phyloP scores from a whole-genome alignment of 35 echinoderm and acorn worm genomes.

The Diadema setosum region DNA sequence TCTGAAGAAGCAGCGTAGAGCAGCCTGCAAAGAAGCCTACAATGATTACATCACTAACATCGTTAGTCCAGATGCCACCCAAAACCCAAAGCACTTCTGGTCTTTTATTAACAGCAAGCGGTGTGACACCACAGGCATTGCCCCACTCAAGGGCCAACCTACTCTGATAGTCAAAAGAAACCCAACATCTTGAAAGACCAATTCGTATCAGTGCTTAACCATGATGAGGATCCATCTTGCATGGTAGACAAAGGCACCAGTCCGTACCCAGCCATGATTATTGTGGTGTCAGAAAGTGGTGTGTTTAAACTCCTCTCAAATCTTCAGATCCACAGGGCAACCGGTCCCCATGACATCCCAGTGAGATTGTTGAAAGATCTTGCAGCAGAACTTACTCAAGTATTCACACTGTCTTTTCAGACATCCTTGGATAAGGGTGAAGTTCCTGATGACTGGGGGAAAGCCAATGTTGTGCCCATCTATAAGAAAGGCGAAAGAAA shows the following conservation, averaged over 20 bases:
- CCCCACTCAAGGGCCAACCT: background rate
- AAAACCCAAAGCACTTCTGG: constrained; percentile 14
- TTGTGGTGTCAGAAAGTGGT: background rate
- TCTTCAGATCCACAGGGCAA: background rate
- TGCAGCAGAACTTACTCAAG: no score
- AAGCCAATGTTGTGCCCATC: constrained; percentile 35
- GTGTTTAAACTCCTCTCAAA: background rate
- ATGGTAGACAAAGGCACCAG: background rate
- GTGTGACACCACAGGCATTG: background rate
- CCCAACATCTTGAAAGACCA: no score
- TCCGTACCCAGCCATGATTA: background rate
- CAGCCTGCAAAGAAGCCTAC: no score
- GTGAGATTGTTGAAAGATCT: no score
- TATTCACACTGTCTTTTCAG: background rate
- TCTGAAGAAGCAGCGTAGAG: no score
- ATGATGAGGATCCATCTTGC: background rate
- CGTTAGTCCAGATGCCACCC: background rate
- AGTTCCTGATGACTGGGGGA: constrained; percentile 6
- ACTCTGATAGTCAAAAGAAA: no score
- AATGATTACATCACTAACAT: no score
- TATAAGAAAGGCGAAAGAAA: constrained; percentile 40
- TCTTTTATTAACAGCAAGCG: constrained; percentile 1
- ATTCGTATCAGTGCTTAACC: no score
- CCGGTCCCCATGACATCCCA: background rate
- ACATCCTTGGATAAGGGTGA: background rate